These are phyloP conservation scores for Hydrochoerus hydrochaeris DNA, from an alignment of 2,113 vertebrate genomes.

Conservation along the genomic window DNA sequence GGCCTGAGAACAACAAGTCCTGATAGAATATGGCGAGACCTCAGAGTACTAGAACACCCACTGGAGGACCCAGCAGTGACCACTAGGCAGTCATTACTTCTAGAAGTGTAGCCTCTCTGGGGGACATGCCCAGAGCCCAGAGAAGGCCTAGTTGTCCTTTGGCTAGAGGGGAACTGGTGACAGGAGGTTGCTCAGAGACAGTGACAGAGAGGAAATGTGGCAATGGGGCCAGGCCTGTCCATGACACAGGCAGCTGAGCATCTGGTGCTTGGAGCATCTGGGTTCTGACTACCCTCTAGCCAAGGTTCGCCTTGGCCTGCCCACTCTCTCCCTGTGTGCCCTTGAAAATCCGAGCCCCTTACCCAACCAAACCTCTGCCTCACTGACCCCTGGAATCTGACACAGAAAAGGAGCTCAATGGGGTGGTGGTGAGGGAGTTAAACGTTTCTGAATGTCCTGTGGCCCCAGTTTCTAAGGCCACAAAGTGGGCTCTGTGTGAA, in stretches of 20 bases:
- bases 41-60: conserved; percentile 77
- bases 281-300: not conserved
- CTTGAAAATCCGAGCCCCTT: not conserved
- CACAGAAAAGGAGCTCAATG: not conserved
- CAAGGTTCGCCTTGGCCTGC: not conserved
- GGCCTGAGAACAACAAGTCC: conserved; percentile 78
- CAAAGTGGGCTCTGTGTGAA: not conserved
- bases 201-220: not conserved
- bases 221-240: not conserved
- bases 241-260: not conserved
- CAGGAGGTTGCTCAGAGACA: not conserved
- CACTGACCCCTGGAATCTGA: not conserved
- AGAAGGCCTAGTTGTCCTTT: not conserved
- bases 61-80: conserved; percentile 60
- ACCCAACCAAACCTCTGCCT: not conserved
- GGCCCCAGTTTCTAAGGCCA: not conserved
- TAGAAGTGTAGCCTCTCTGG: not conserved
- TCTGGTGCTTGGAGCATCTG: fast-evolving
- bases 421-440: no score
- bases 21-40: conserved; percentile 76
- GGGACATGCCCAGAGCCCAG: conserved; percentile 41
- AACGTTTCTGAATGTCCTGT: not conserved
- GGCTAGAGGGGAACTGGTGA: not conserved
- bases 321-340: not conserved
- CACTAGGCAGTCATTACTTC: not conserved